Base-by-base conservation (phyloP, 2,797 vertebrate genomes). In the Iguana delicatissima region DNA sequence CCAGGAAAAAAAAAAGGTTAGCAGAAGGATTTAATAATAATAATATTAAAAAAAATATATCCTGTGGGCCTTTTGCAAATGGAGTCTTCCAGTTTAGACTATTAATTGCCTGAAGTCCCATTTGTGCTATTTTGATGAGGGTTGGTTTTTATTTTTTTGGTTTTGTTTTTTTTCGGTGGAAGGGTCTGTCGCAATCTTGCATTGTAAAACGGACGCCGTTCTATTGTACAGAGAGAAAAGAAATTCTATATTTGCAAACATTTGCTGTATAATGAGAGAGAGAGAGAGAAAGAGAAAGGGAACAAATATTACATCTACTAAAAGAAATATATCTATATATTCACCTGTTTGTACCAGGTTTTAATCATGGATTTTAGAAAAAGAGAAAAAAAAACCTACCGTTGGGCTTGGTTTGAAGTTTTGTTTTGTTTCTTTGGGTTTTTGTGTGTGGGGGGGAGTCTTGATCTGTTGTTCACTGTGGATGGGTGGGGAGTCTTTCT, bases 191-290 rank as follows among this genome's bases (percentile, higher is more conserved):
- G 97, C 94, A 93, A 64, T 93, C 93, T 96, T 96, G 96, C 96
- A 96, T 98, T 96, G 94, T 95, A 96, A 94, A 91, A 94, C 96
- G 89, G 91, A 98, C 97, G 97, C 98, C 97, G 74, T 96, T 95
- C 95, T 96, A 95, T 96, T 99, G 98, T 99, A 99, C 98, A 99
- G 98, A 98, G 98, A 98, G 98, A 98, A 97, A 93, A 91, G 80
- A 90, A 95, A 97, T 98, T 99, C 98, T 99, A 99, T 99, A 99
- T 99, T 99, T 98, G 98, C 98, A 98, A 67, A 98, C 96, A 97
- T 98, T 98, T 98, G 98, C 98, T 98, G 98, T 99, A 97, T 97
- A 97, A 97, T 89, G 96, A 97, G 98, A 98, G 95, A 98, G 96
- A 96, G 42, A 46, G 94, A 97, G 74, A 85, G 29, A 89, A 89